Evolutionary conservation across 2,888 invertebrate species (phyloP), one percentile per base, ranked within the genome.

Genomic region (Coelogynopora nodosa): DNA sequence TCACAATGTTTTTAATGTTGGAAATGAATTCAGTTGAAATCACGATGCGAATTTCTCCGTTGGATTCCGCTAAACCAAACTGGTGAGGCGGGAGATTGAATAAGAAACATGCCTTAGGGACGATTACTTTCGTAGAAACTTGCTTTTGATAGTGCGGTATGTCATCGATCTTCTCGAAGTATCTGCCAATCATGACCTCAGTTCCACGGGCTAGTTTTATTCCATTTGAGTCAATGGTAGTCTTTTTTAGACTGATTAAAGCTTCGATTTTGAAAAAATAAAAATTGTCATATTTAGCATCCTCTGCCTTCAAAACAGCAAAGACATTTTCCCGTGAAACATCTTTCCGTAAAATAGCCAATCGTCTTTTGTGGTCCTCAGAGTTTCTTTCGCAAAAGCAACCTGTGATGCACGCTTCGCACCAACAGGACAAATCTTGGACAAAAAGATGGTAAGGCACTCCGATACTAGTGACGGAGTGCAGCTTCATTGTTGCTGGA

Each of bases 401-500:
- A n/a, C 81, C 2, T 27, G 18, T 49, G 81, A 2, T 27, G 28
- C 81, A 80, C n/a, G 28, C 81, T 18, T 26, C 28, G 81, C 81
- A 80, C 81, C n/a, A 80, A 28, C 81, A 80, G 28, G 81, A 80
- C 27, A 80, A 28, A 80, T 80, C 27, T 80, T 80, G 81, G 10
- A 28, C 28, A 26, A 80, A 27, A 80, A 80, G 26, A 18, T 80
- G 81, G 28, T 80, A 80, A 80, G 81, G 81, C 28, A 80, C 28
- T 26, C 81, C 81, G 26, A 80, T 28, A 80, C 81, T 80, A 28
- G 28, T 10, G n/a, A 80, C 27, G 10, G 81, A 27, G 81, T 80
- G 81, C 26, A 80, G 26, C 28, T 80, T 80, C 81, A 80, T 80
- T 80, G 81, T 80, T 26, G 26, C 81, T 80, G 81, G 81, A 28